Percentiles rank a stretch among this genome's conserved stretches.
Conservation (phyloP, 2,113 vertebrate genomes). For the Xiphophorus maculatus region DNA sequence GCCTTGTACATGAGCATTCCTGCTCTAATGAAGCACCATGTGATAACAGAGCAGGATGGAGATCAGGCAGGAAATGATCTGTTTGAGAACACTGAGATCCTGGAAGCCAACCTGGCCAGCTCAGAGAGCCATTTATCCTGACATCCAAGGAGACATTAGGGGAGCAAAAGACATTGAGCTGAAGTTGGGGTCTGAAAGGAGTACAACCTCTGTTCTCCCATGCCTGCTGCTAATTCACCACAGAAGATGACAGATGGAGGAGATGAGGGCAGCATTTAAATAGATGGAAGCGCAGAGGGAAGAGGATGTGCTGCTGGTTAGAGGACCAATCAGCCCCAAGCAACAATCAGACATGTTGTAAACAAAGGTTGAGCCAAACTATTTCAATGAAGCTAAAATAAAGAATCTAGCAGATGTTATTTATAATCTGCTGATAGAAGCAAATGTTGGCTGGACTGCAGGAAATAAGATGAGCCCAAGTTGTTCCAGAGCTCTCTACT, state of each 20-base stretch:
- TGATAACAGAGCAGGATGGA: constrained; percentile 42
- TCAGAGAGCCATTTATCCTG: no score
- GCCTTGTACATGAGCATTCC: constrained; percentile 48
- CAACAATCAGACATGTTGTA: neutral
- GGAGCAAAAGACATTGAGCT: no score
- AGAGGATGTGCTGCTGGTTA: neutral
- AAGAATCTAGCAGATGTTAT: neutral
- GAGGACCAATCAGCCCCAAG: neutral
- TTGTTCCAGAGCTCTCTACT: neutral
- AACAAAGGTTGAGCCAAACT: neutral
- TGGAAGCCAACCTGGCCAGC: no score
- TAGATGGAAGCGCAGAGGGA: neutral
- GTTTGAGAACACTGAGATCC: no score
- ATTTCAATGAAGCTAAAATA: neutral
- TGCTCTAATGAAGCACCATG: constrained; percentile 37
- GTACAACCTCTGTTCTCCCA: neutral
- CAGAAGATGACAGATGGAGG: neutral
- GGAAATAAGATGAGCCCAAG: neutral
- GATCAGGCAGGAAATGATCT: neutral
- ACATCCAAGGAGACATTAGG: no score
- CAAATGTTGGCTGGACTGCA: neutral
- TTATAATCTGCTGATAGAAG: neutral
- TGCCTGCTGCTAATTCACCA: neutral
- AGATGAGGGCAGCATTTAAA: neutral
- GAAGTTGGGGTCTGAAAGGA: neutral